These are phyloP conservation scores for Beroe ovata DNA, from an alignment of 37 sponge, comb jelly and placozoan species.

Conservation along the genomic window DNA sequence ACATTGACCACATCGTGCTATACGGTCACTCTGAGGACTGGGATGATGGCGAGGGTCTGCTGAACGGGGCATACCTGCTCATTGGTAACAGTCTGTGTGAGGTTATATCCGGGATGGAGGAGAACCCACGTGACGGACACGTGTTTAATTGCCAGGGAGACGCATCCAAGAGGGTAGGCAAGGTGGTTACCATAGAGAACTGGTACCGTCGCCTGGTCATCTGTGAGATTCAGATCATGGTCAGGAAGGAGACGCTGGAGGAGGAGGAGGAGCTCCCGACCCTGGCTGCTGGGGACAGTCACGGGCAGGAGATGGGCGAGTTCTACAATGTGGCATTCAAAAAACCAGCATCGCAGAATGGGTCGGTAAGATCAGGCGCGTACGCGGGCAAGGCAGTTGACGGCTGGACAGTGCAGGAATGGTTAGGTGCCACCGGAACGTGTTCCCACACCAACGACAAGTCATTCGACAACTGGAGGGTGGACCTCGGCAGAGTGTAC, in stretches of 20 bases:
- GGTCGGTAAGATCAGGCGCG: background rate
- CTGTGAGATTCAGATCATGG: constrained; percentile 6
- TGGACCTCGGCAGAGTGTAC: constrained; percentile 48
- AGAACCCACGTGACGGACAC: background rate
- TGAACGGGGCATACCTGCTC: background rate
- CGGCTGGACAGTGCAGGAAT: constrained; percentile 25
- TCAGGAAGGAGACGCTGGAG: constrained; percentile 6
- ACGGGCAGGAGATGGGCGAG: constrained; percentile 4
- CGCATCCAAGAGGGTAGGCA: constrained; percentile 20
- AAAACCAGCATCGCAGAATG: background rate
- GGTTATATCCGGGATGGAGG: background rate
- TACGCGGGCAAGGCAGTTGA: constrained; percentile 23
- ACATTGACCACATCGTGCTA: constrained; percentile 12
- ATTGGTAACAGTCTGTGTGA: background rate
- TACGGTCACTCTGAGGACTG: constrained; percentile 13
- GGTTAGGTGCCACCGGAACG: background rate
- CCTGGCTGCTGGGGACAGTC: too few relatives aligned
- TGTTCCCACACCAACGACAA: background rate
- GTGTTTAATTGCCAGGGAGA: constrained; percentile 4
- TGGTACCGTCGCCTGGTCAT: background rate
- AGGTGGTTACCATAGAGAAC: constrained; percentile 10
- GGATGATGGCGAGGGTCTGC: background rate
- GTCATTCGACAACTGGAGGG: constrained; percentile 1
- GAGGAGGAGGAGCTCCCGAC: background rate
- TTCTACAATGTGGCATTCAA: constrained; percentile 20